These are phyloP conservation scores for Sesamia inferens DNA, from an alignment of 2,888 invertebrate species.

Conservation along the genomic window DNA sequence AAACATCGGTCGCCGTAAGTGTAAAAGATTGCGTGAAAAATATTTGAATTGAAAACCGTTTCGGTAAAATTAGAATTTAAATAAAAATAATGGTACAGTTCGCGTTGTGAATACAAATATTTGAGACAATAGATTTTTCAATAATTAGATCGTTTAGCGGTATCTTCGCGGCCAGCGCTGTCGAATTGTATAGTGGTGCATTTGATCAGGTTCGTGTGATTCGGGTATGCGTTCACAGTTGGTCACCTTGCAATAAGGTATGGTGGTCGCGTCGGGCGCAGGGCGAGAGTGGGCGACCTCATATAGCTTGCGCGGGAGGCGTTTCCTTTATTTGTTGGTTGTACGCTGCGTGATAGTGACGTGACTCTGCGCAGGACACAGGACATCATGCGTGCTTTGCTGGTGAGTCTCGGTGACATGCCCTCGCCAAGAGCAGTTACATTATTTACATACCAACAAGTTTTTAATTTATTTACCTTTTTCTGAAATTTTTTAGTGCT, in stretches of 20 bases:
- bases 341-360: slow-evolving; percentile 86
- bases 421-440: slow-evolving; percentile 70
- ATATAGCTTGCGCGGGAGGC: slow-evolving; percentile 86
- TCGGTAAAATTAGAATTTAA: slow-evolving; percentile 49
- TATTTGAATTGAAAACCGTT: slow-evolving; percentile 30
- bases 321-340: slow-evolving; percentile 88
- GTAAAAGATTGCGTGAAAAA: slow-evolving; percentile 17
- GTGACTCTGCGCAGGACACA: slow-evolving; percentile 73
- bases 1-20: slow-evolving; percentile 27
- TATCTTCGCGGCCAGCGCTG: slow-evolving; percentile 78
- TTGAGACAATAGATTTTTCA: slow-evolving; percentile 74
- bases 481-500: slow-evolving; percentile 34
- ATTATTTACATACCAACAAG: slow-evolving; percentile 65
- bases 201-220: slow-evolving; percentile 68
- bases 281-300: slow-evolving; percentile 89
- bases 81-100: slow-evolving; percentile 60
- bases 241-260: slow-evolving; percentile 88
- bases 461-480: slow-evolving; percentile 44
- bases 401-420: slow-evolving; percentile 81
- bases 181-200: slow-evolving; percentile 81
- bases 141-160: slow-evolving; percentile 86
- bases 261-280: slow-evolving; percentile 86
- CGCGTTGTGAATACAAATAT: slow-evolving; percentile 71
- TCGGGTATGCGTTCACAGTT: slow-evolving; percentile 76
- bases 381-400: slow-evolving; percentile 86